Conservation (phyloP, 2,113 vertebrate species). For the Phyllopteryx taeniolatus region DNA sequence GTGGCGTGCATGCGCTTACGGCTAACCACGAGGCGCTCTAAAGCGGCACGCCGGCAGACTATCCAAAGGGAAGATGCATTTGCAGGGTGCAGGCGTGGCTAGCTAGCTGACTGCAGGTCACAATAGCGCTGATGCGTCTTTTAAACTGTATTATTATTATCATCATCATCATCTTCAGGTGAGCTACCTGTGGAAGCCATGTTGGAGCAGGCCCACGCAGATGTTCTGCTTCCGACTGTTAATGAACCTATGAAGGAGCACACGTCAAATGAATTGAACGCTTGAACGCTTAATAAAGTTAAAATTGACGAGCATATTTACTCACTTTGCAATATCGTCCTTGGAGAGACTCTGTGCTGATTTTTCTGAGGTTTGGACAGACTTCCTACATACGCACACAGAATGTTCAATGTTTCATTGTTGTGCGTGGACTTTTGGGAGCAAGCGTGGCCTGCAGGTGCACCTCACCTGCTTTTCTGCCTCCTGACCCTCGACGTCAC, state of each 20-base stretch:
- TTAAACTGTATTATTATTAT: no score
- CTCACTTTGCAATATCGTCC: slow-evolving; percentile 36
- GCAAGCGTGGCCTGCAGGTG: no score
- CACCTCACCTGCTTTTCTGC: background rate
- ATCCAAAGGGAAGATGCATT: no score
- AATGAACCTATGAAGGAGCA: slow-evolving; percentile 70
- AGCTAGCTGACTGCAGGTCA: no score
- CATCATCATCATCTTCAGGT: no score
- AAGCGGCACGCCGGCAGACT: no score
- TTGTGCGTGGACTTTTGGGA: background rate
- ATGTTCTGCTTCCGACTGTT: slow-evolving; percentile 80
- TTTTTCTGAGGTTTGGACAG: background rate
- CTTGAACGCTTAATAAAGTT: background rate
- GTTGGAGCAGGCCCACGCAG: slow-evolving; percentile 83
- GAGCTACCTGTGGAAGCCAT: slow-evolving; percentile 76
- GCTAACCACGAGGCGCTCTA: no score
- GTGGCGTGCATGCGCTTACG: no score
- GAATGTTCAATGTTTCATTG: background rate
- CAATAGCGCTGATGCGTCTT: no score
- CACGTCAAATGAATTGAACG: background rate
- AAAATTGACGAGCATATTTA: background rate
- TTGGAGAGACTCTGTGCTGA: slow-evolving; percentile 3
- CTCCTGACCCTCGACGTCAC: background rate
- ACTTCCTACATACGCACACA: slow-evolving; percentile 6
- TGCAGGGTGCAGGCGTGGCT: no score